Evolutionary conservation across 2,797 vertebrate genomes (phyloP), one percentile per base, ranked within the genome.

Genomic region (Thripadectes ignobilis): DNA sequence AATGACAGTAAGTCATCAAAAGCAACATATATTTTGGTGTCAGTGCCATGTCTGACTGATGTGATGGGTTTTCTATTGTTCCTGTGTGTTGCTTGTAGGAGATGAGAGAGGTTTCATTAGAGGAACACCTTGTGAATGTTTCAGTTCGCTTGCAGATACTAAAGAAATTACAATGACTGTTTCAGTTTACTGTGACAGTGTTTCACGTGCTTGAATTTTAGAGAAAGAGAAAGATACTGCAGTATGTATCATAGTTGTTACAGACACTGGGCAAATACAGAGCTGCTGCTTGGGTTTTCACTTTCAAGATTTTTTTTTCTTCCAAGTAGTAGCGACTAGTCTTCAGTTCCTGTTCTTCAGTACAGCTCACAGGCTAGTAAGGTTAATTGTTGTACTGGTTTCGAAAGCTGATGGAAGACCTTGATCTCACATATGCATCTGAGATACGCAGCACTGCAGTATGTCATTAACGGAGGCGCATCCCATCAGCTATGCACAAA

Each of bases 321-420:
- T 4, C 17, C 16, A 7, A 29, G 68, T 83, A 73, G 34, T 54
- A 78, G 79, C 2, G 13, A 38, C 52, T 74, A 1, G 2, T 78
- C 45, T 91, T 89, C 73, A 69, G 75, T 75, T 93, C 92, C 43
- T 51, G 49, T 88, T 78, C 45, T 91, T 89, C 73, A 66, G 75
- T 75, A 76, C 62, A 76, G 39, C 57, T 69, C 46, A 67, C 71
- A 48, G 49, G 27, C 71, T 94, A 91, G 52, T 92, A 58, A 85
- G 48, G 72, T 95, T 95, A 93, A 94, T 92, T 81, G 45, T 91
- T 91, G 57, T 63, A 15, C 65, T 4, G 17, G 48, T 85, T 96
- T 93, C 0, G 1, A 82, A 76, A 87, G 95, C 80, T 69, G 73
- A 32, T 68, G 62, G 62, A 73, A 84, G 69, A 57, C 72, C 85